phyloP scores from a whole-genome alignment of 2,113 vertebrate genomes.

The Dasyornis broadbenti region DNA sequence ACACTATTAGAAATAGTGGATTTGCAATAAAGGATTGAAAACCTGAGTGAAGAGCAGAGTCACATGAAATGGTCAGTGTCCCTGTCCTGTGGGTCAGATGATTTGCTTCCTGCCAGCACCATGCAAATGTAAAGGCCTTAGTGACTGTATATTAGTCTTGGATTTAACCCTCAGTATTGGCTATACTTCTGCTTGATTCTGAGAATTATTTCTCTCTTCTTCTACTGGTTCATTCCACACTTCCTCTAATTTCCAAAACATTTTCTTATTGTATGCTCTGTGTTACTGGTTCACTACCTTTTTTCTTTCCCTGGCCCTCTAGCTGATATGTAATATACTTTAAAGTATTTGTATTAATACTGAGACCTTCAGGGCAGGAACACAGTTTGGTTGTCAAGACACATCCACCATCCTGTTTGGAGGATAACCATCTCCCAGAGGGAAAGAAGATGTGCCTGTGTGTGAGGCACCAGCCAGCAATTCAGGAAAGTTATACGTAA shows the following conservation, averaged over 20 bases:
- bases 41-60: neutral
- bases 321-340: neutral
- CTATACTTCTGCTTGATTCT: neutral
- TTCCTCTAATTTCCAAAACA: neutral
- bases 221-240: neutral
- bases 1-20: neutral
- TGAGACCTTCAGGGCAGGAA: neutral
- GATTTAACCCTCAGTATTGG: neutral
- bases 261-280: neutral
- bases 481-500: neutral
- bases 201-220: neutral
- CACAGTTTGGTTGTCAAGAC: neutral
- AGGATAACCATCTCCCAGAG: neutral
- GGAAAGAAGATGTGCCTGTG: neutral
- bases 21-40: neutral
- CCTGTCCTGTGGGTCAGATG: neutral
- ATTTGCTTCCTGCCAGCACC: neutral
- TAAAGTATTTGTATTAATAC: neutral
- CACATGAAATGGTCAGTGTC: neutral
- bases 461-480: neutral
- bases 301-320: neutral
- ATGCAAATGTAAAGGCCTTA: neutral
- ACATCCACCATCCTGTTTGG: neutral
- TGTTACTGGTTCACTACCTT: neutral
- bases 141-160: neutral